A percentile compares a stretch with the other conserved stretches of the same genome.
phyloP scores from a whole-genome alignment of 2,113 vertebrate genomes.

The Thymallus thymallus region DNA sequence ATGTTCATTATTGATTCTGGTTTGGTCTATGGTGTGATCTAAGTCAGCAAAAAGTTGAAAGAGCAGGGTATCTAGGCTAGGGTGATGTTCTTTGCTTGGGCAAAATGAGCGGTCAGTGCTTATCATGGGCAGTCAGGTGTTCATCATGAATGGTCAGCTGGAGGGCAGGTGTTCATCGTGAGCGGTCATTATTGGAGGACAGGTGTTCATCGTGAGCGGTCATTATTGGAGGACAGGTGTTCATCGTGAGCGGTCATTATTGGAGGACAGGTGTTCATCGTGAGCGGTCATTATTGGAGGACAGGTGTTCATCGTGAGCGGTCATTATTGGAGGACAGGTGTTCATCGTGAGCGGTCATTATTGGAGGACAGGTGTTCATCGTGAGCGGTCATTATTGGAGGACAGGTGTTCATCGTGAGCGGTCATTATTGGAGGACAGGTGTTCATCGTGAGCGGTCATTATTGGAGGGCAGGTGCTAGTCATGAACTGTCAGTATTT shows the following conservation, averaged over 20 bases:
- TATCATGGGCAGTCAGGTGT: not conserved
- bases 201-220: slow-evolving; percentile 51
- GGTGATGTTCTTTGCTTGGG: too few species aligned
- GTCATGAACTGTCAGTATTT: slow-evolving; percentile 72
- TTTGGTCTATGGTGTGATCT: too few species aligned
- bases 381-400: too few species aligned
- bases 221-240: slow-evolving; percentile 83
- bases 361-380: too few species aligned
- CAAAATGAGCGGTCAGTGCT: not conserved
- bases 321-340: too few species aligned
- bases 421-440: not conserved
- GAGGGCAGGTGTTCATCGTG: slow-evolving; percentile 86
- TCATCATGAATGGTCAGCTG: slow-evolving; percentile 67
- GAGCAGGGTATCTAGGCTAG: too few species aligned
- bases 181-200: not conserved
- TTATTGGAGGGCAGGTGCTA: not conserved
- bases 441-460: not conserved
- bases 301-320: too few species aligned
- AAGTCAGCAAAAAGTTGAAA: too few species aligned
- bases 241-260: too few species aligned
- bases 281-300: slow-evolving; percentile 76
- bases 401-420: too few species aligned
- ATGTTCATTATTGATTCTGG: too few species aligned
- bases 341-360: too few species aligned
- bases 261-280: slow-evolving; percentile 26